Base-by-base conservation (phyloP, 2,888 invertebrate genomes). In the Drosophila nr. medialis region DNA sequence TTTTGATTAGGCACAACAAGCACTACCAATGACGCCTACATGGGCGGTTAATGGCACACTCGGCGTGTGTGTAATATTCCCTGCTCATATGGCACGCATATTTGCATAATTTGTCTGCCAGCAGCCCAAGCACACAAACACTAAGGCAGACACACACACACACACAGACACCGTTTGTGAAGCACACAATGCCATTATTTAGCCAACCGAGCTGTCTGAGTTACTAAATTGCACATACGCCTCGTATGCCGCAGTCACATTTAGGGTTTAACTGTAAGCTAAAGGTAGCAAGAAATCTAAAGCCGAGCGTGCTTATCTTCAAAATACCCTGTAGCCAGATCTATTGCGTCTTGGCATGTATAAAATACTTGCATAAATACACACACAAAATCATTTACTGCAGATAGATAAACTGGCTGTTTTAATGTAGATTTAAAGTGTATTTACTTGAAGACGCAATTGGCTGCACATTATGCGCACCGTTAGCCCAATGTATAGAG, bases 171-270 rank as follows among this genome's bases (percentile, higher is more conserved):
- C 36, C 48, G 13, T 5, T 21, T 48, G 29, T 34, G 32, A 59
- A 32, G 40, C 40, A 55, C 75, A 86, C 86, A 82, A 75, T 81
- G 77, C 86, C 84, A 78, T 86, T 86, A 75, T 83, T 84, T 84
- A 80, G 84, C 53, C 75, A 81, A 73, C 78, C 71, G 71, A 72
- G 81, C 81, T 86, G 84, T 77, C 89, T 88, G 86, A 84, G 89
- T 84, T 89, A 81, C 76, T 86, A 87, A 87, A 88, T 86, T 89
- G 83, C 81, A 75, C 88, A 88, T 88, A 85, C 83, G 86, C 73
- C 83, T 75, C 76, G 77, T 85, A 75, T 69, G 82, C 72, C 78
- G 49, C 65, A 63, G 48, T 59, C 65, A 64, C 64, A 77, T 75
- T 69, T 51, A 55, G 48, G 55, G 64, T 42, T 59, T 51, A 56